Percentiles rank a stretch among this genome's conserved stretches.
Evolutionary conservation across 2,888 invertebrate genomes (phyloP).

Genomic region (Epinotia nisella): DNA sequence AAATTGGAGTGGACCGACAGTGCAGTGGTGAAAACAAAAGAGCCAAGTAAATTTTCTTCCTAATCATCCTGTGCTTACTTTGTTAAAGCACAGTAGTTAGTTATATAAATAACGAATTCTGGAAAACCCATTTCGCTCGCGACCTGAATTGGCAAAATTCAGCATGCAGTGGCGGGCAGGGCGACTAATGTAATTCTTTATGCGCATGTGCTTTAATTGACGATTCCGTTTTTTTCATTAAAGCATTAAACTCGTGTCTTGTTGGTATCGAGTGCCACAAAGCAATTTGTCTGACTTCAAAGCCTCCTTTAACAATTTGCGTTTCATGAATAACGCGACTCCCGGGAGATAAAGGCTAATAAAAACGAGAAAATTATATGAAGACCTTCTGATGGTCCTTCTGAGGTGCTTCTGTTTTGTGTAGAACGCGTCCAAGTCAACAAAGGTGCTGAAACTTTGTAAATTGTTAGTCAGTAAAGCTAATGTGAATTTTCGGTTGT

Average conservation of each 20-base stretch:
- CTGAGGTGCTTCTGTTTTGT: constrained; percentile 32
- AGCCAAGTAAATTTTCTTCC: background rate
- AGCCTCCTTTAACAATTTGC: constrained; percentile 59
- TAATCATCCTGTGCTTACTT: background rate
- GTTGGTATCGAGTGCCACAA: constrained; percentile 47
- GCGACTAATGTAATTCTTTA: constrained; percentile 8
- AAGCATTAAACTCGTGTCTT: constrained; percentile 32
- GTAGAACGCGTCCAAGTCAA: constrained; percentile 21
- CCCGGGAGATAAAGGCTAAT: constrained; percentile 45
- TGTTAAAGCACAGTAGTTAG: background rate
- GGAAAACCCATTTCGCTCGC: constrained; percentile 6
- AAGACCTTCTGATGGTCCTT: constrained; percentile 46
- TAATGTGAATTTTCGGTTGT: background rate
- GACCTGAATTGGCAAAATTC: constrained; percentile 7
- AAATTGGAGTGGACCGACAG: no score
- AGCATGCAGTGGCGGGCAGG: constrained; percentile 5
- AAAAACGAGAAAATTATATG: constrained; percentile 51
- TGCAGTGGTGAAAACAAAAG: no score
- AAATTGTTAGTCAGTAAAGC: background rate
- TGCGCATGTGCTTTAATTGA: constrained; percentile 10
- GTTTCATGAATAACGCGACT: constrained; percentile 51
- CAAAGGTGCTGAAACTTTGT: constrained; percentile 13
- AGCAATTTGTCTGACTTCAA: constrained; percentile 55
- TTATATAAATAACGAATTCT: constrained; percentile 2
- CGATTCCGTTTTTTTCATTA: constrained; percentile 3